A percentile compares a stretch with the other conserved stretches of the same genome.
Evolutionary conservation across 2,888 invertebrate species (phyloP).

Genomic region (Drosophila nr. perissopoda): DNA sequence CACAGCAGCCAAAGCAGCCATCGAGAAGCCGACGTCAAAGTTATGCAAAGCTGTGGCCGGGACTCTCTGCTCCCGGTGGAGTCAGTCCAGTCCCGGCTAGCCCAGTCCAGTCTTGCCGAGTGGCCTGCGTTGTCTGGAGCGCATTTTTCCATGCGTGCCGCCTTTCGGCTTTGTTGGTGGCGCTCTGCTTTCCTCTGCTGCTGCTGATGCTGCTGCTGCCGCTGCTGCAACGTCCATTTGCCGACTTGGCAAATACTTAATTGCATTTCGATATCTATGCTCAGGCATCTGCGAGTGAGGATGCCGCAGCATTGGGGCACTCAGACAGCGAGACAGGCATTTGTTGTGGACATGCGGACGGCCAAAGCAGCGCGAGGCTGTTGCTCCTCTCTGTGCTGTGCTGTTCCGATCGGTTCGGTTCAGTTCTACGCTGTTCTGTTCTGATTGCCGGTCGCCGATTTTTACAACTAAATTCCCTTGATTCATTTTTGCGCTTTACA

Average conservation of each 20-base stretch:
- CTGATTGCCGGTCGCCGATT: conserved; percentile 41
- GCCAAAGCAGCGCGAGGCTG: conserved; percentile 5
- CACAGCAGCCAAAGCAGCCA: conserved; percentile 44
- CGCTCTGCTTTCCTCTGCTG: conserved; percentile 46
- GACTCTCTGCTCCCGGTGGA: conserved; percentile 45
- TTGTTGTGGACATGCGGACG: conserved; percentile 41
- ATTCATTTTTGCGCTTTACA: conserved; percentile 67
- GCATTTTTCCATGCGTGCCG: conserved; percentile 75
- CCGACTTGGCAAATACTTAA: conserved; percentile 82
- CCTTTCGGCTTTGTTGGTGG: conserved; percentile 73
- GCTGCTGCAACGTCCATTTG: conserved; percentile 49
- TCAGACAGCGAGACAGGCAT: conserved; percentile 48
- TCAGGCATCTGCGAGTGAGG: conserved; percentile 80
- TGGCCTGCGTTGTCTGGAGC: conserved; percentile 41
- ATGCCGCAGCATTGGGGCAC: conserved; percentile 58
- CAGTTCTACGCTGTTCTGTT: background rate
- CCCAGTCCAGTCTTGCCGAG: background rate
- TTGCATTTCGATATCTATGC: conserved; percentile 84
- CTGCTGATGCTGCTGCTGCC: background rate
- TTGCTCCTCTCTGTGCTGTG: conserved; percentile 6
- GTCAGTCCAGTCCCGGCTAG: conserved; percentile 5
- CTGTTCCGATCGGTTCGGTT: background rate
- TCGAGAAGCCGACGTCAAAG: conserved; percentile 56
- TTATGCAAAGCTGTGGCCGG: conserved; percentile 68
- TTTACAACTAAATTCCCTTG: conserved; percentile 74